Percentiles rank a stretch among this genome's conserved stretches.
Conservation (phyloP, 2,113 vertebrate genomes). For the Ailuropoda melanoleuca region DNA sequence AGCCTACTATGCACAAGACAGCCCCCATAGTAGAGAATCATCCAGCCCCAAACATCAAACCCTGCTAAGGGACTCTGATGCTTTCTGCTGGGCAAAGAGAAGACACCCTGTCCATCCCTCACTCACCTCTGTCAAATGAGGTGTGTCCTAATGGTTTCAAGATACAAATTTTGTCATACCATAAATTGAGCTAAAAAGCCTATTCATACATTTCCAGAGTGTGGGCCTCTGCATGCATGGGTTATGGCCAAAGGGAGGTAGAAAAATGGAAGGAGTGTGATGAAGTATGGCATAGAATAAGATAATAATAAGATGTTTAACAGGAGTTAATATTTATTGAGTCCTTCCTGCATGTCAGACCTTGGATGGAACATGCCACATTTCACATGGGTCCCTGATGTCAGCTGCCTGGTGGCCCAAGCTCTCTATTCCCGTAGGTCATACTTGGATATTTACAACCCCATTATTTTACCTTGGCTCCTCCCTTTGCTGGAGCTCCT, state of each 20-base stretch:
- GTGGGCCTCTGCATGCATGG: not conserved
- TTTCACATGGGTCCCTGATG: not conserved
- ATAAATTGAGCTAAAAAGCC: not conserved
- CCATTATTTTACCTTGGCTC: not conserved
- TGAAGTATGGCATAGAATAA: not conserved
- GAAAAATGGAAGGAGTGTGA: not conserved
- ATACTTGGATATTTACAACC: not conserved
- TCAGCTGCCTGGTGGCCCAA: not conserved
- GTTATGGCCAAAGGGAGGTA: not conserved
- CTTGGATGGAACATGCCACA: not conserved
- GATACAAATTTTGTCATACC: not conserved
- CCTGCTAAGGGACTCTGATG: not conserved
- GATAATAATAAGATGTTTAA: not conserved
- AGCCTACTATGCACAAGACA: not conserved
- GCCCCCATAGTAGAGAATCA: no score
- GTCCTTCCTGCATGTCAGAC: not conserved
- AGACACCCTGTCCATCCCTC: not conserved
- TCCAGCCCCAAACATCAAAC: not conserved
- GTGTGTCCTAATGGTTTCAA: not conserved
- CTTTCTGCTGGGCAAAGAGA: not conserved
- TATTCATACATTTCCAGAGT: not conserved
- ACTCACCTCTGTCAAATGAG: not conserved
- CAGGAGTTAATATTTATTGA: not conserved
- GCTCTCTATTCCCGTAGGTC: not conserved
- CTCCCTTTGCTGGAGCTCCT: not conserved